These are phyloP conservation scores for Oxycera nigricornis DNA, from an alignment of 2,888 invertebrate genomes.

Conservation along the genomic window DNA sequence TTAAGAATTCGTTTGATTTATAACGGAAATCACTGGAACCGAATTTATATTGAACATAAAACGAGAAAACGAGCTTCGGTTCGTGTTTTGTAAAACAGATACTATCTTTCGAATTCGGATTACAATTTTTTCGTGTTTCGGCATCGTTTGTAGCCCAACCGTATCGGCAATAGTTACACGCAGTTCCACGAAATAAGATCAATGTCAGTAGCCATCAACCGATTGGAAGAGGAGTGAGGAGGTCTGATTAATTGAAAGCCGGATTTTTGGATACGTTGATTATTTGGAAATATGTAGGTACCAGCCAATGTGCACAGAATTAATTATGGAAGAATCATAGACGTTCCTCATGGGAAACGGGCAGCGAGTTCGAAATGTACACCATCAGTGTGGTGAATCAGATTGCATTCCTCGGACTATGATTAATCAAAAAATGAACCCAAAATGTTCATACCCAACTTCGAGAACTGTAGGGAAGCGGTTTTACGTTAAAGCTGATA, in stretches of 20 bases:
- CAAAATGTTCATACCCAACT: too few relatives aligned
- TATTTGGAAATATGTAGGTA: background rate
- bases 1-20: conserved; percentile 37
- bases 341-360: too few relatives aligned
- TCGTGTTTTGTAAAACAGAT: conserved; percentile 15
- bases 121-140: conserved; percentile 13
- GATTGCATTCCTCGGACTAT: too few relatives aligned
- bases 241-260: conserved; percentile 26
- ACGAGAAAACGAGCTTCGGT: background rate
- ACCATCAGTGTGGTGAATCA: too few relatives aligned
- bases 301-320: too few relatives aligned
- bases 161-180: background rate
- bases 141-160: conserved; percentile 6
- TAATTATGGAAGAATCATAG: too few relatives aligned
- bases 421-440: too few relatives aligned
- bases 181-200: conserved; percentile 31
- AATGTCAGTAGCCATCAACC: conserved; percentile 12
- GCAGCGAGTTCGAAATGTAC: too few relatives aligned
- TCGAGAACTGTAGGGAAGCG: too few relatives aligned
- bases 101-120: conserved; percentile 17
- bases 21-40: conserved; percentile 30
- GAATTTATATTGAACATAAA: conserved; percentile 34
- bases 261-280: background rate
- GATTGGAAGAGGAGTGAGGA: background rate
- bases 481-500: too few relatives aligned